These are phyloP conservation scores for Chinchilla lanigera DNA, from an alignment of 2,113 vertebrate species.

Conservation along the genomic window DNA sequence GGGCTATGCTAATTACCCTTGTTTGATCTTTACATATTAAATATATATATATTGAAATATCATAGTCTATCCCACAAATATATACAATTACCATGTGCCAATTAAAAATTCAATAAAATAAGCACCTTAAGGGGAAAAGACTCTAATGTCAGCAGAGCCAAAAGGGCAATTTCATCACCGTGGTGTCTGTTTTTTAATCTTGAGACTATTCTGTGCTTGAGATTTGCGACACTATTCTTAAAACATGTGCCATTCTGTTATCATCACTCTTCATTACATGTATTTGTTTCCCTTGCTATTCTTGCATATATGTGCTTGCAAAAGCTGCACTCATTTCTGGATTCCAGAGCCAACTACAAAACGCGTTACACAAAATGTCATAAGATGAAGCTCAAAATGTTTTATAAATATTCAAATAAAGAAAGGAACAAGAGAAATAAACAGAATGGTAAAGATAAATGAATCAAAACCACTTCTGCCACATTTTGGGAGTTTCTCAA, in stretches of 20 bases:
- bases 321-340: neutral
- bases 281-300: neutral
- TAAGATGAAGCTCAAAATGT: neutral
- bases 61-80: neutral
- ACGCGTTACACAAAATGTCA: neutral
- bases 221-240: neutral
- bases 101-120: neutral
- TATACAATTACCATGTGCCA: neutral
- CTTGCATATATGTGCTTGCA: neutral
- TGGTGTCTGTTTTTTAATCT: neutral
- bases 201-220: neutral
- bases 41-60: neutral
- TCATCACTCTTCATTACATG: neutral
- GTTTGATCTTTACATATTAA: neutral
- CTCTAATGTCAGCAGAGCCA: neutral
- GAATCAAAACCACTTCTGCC: neutral
- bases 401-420: neutral
- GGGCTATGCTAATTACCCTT: neutral
- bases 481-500: neutral
- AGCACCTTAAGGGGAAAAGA: neutral
- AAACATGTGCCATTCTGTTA: neutral
- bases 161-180: neutral
- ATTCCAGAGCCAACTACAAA: neutral
- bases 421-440: neutral
- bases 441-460: neutral